Base-by-base conservation (phyloP, 2,888 invertebrate genomes). In the Drosophila pseudotalamancana region DNA sequence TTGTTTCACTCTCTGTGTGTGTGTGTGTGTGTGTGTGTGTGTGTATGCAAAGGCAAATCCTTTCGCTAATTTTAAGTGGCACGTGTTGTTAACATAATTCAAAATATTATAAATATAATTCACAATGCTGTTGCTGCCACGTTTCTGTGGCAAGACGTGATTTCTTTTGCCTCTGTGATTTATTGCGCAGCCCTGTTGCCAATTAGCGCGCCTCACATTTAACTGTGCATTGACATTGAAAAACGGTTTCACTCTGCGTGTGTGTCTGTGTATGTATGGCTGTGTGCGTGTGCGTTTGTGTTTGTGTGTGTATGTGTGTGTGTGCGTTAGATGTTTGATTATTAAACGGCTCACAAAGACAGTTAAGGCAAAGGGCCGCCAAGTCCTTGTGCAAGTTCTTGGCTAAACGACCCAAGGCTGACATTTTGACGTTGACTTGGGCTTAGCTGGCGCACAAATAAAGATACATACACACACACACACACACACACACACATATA, bases 401-500 rank as follows among this genome's bases (percentile, higher is more conserved):
- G 18, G 48, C 42, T 39, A 27, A 29, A 45, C 51, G 45, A 42
- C 64, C 61, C 70, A 42, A 25, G 55, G 54, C 75, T 69, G 77
- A 72, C 77, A 79, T 63, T 75, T 71, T 79, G 79, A 80, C 80
- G 42, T 76, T 65, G 61, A 62, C 61, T 67, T 61, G 46, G 62
- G 37, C 53, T 32, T 31, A 46, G 34, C 53, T 19, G 16, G 39
- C 29, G 23, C 19, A 27, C 21, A 14, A 1, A 27, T 1, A 50
- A 3, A 34, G 11, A 32, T 6, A 6, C 11, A 37, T 6, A 37
- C 12, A 27, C 9, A 31, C 18, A 27, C 5, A 35, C 11, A n/a
- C 18, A 12, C 9, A 9, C 4, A 31, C 19, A 21, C 14, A 45
- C 19, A 25, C 6, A 23, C 9, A 40, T 12, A 19, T 1, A 37